Percentiles rank a stretch among this genome's conserved stretches.
phyloP scores from a whole-genome alignment of 2,888 invertebrate species.

The Mamestra brassicae region DNA sequence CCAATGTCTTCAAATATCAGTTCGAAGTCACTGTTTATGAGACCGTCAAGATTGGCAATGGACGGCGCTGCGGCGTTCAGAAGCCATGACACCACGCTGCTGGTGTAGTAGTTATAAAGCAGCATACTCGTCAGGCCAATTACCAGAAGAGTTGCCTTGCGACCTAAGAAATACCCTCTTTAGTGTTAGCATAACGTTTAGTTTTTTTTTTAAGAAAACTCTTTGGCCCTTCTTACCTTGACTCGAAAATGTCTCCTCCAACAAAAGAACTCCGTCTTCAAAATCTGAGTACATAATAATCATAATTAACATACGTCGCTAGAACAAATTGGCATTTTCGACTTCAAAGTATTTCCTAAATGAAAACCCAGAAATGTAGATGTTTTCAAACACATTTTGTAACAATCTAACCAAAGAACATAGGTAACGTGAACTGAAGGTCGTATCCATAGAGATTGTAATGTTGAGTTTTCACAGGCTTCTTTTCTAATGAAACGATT shows the following conservation, averaged over 20 bases:
- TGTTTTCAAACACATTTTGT: conserved; percentile 9
- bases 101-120: conserved; percentile 91
- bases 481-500: not conserved
- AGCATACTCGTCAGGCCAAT: conserved; percentile 86
- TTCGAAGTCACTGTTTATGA: conserved; percentile 87
- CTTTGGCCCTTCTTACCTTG: conserved; percentile 75
- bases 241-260: conserved; percentile 75
- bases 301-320: conserved; percentile 20
- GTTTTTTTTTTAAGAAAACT: not conserved
- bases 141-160: conserved; percentile 79
- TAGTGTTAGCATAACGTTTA: not conserved
- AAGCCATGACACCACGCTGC: conserved; percentile 91
- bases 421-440: not conserved
- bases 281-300: conserved; percentile 76
- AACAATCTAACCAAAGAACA: not conserved
- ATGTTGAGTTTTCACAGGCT: conserved; percentile 3
- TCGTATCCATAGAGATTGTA: conserved; percentile 8
- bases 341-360: conserved; percentile 23
- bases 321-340: conserved; percentile 11
- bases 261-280: conserved; percentile 79
- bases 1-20: conserved; percentile 89
- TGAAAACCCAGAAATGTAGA: conserved; percentile 15
- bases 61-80: conserved; percentile 87
- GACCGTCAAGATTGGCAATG: conserved; percentile 85
- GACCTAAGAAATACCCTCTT: conserved; percentile 70